Conservation (phyloP, 2,113 vertebrate species). For the Pristiophorus japonicus region DNA sequence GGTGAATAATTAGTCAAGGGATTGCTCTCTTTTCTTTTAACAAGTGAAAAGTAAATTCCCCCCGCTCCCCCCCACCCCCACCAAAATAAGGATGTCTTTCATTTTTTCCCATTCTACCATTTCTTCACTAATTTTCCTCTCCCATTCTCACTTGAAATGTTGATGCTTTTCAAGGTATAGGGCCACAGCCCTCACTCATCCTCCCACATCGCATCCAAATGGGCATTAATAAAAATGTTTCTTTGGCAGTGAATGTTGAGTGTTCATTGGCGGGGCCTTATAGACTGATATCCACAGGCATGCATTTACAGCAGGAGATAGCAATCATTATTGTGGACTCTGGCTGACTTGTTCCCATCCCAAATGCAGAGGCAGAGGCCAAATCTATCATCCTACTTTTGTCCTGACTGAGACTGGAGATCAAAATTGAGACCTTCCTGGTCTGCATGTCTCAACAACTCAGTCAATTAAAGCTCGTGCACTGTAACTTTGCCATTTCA, state of each 20-base stretch:
- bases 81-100: neutral
- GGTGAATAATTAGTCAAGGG: neutral
- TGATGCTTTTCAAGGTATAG: neutral
- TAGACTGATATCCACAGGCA: neutral
- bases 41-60: neutral
- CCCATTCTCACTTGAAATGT: neutral
- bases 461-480: neutral
- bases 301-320: neutral
- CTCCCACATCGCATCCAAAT: no score
- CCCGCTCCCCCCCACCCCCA: neutral
- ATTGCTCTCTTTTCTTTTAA: neutral
- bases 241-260: no score
- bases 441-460: no score
- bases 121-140: neutral
- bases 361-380: neutral
- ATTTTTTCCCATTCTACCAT: neutral
- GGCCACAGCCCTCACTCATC: neutral
- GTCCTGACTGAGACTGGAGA: no score
- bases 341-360: neutral
- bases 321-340: neutral
- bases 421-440: no score
- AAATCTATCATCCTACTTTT: no score
- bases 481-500: neutral
- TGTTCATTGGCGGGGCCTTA: no score
- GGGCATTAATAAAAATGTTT: no score